Evolutionary conservation across 2,888 invertebrate species (phyloP).

Genomic region (Tenthredo distinguenda): DNA sequence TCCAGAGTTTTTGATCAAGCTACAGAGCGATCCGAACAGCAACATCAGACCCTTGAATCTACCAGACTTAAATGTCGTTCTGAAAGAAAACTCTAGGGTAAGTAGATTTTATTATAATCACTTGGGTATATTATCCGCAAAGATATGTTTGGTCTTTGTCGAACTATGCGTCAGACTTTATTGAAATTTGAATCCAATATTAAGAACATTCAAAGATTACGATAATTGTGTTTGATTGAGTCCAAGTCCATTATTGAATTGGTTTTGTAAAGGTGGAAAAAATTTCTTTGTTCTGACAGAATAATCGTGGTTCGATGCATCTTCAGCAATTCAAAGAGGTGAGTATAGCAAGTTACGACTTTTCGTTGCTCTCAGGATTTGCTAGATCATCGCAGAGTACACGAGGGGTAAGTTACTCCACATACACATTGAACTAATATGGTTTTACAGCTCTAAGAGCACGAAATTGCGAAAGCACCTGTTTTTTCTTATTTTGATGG

Average conservation of each 20-base stretch:
- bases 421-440: not conserved
- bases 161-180: not conserved
- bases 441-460: not conserved
- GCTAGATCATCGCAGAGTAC: constrained; percentile 17
- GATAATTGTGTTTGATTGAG: not conserved
- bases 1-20: constrained; percentile 87
- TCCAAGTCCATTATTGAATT: not conserved
- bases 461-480: not conserved
- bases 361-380: not conserved
- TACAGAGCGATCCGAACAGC: constrained; percentile 88
- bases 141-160: not conserved
- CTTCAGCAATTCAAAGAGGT: not conserved
- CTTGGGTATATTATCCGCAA: not conserved
- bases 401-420: not conserved
- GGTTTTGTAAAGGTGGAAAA: not conserved
- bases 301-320: not conserved
- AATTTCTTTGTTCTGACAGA: constrained; percentile 1
- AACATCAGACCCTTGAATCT: constrained; percentile 86
- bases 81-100: constrained; percentile 78
- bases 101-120: not conserved
- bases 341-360: not conserved
- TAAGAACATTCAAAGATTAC: not conserved
- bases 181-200: not conserved
- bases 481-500: not conserved
- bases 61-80: constrained; percentile 83